A percentile compares a stretch with the other conserved stretches of the same genome.
Evolutionary conservation across 2,888 invertebrate genomes (phyloP).

Genomic region (Agrypnus murinus): DNA sequence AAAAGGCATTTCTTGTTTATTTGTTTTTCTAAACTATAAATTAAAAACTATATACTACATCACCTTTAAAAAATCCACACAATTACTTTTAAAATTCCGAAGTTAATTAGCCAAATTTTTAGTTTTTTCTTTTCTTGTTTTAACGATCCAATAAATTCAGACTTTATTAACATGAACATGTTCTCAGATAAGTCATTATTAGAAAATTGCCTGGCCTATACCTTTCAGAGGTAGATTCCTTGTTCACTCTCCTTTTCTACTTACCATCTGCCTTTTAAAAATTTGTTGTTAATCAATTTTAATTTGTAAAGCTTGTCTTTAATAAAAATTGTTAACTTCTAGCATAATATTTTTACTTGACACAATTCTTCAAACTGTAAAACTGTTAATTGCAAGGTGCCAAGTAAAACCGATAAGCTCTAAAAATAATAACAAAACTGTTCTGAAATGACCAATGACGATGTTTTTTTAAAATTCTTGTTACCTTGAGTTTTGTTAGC

Average conservation of each 20-base stretch:
- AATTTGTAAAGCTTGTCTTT: neutral
- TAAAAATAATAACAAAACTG: constrained; percentile 25
- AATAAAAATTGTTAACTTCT: neutral
- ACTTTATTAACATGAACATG: constrained; percentile 7
- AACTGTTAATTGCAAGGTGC: constrained; percentile 25
- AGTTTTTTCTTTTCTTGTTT: neutral
- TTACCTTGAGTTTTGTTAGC: constrained; percentile 19
- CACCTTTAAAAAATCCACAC: neutral
- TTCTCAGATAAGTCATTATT: neutral
- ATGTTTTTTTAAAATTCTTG: constrained; percentile 14
- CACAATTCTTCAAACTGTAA: constrained; percentile 19
- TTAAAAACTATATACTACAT: neutral
- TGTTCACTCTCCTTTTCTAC: neutral
- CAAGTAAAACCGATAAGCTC: neutral
- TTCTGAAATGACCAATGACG: constrained; percentile 16
- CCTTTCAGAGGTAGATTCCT: neutral
- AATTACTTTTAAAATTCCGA: constrained; percentile 1
- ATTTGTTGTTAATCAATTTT: neutral
- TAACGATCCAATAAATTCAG: constrained; percentile 6
- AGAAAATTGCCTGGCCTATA: neutral
- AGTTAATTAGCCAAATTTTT: constrained; percentile 21
- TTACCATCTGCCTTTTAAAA: no score
- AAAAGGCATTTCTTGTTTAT: neutral
- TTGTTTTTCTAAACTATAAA: neutral
- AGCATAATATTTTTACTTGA: constrained; percentile 17